These are phyloP conservation scores for Athetis lepigone DNA, from an alignment of 2,888 invertebrate species.

Conservation along the genomic window DNA sequence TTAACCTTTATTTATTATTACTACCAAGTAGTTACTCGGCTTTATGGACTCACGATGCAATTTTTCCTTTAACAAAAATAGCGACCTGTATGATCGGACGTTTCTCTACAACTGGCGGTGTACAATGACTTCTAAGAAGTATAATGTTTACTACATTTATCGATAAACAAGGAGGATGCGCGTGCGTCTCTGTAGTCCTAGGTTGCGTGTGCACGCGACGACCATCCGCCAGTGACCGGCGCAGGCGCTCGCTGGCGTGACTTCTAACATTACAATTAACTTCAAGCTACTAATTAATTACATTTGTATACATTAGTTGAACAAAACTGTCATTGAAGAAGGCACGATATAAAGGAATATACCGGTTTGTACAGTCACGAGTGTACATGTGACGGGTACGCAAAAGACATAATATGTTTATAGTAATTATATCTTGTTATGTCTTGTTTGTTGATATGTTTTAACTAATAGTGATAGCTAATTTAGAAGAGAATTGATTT, in stretches of 20 bases:
- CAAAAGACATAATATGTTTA: no score
- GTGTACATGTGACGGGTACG: no score
- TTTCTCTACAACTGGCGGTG: neutral
- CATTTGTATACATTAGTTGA: neutral
- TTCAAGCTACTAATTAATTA: neutral
- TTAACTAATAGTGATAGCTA: no score
- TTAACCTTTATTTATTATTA: no score
- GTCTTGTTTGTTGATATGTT: no score
- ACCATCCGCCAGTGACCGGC: constrained; percentile 13
- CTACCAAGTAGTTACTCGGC: no score
- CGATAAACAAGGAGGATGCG: constrained; percentile 15
- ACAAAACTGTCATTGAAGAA: neutral
- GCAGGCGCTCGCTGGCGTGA: constrained; percentile 1
- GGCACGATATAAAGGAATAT: neutral
- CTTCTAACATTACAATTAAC: constrained; percentile 13
- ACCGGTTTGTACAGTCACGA: neutral
- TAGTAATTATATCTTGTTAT: no score
- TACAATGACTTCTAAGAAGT: neutral
- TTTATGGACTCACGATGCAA: no score
- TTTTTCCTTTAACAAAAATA: neutral
- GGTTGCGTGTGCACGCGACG: constrained; percentile 35
- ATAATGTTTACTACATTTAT: neutral
- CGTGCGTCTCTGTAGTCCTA: constrained; percentile 10
- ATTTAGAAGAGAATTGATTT: no score
- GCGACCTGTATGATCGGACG: neutral